Evolutionary conservation across 1,140 invertebrate genomes (phyloP).

Genomic region (Theocolax elegans): DNA sequence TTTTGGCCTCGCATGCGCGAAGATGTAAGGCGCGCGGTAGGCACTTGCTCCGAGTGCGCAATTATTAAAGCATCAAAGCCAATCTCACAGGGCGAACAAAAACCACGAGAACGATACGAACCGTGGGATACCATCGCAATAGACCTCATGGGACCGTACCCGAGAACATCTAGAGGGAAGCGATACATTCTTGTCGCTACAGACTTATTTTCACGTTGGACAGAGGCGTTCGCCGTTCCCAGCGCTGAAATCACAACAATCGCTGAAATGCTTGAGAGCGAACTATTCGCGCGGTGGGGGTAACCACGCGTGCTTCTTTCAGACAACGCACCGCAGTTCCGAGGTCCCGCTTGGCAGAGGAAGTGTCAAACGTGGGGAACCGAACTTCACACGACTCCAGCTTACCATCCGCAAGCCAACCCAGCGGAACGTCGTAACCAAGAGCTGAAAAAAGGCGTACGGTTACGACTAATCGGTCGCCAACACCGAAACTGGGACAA

Average conservation of each 20-base stretch:
- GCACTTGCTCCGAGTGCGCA: not conserved
- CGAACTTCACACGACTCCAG: too few relatives aligned
- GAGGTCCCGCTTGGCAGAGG: not conserved
- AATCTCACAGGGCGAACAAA: not conserved
- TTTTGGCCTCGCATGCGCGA: constrained; percentile 20
- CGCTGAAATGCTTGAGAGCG: not conserved
- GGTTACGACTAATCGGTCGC: too few relatives aligned
- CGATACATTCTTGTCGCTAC: too few relatives aligned
- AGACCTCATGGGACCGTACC: constrained; percentile 34
- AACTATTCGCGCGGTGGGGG: too few relatives aligned
- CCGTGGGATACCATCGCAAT: not conserved
- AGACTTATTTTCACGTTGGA: constrained; percentile 38
- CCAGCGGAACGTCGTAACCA: too few relatives aligned
- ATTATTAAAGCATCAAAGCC: not conserved
- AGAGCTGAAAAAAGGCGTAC: too few relatives aligned
- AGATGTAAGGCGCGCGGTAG: constrained; percentile 12
- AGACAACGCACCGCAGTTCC: not conserved
- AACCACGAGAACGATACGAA: not conserved
- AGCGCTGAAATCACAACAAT: constrained; percentile 6
- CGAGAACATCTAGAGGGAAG: too few relatives aligned
- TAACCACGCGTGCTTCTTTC: too few relatives aligned
- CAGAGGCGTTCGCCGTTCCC: too few relatives aligned
- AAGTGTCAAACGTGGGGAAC: not conserved
- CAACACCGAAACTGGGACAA: not conserved
- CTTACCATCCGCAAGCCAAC: too few relatives aligned